Conservation (phyloP, 2,888 invertebrate genomes). For the Euzophera pinguis region DNA sequence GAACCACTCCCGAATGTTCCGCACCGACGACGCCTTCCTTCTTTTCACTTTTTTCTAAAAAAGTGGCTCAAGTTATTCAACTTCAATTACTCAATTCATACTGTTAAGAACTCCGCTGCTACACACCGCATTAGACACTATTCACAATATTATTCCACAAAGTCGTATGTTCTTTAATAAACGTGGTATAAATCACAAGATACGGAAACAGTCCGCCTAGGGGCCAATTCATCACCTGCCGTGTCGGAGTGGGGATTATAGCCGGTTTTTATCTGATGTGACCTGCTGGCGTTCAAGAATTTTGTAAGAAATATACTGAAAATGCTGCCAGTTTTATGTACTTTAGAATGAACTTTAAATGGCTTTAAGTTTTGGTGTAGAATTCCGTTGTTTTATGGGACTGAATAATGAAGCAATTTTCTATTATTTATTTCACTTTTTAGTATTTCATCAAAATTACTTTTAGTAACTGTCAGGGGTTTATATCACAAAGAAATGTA, state of each 20-base stretch:
- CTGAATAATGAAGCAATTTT: too few relatives aligned
- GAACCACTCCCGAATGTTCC: too few relatives aligned
- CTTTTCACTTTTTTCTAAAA: too few relatives aligned
- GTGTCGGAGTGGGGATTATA: conserved; percentile 16
- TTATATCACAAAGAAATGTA: too few relatives aligned
- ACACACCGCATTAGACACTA: background rate
- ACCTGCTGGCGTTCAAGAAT: background rate
- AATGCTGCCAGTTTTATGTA: background rate
- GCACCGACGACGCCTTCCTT: too few relatives aligned
- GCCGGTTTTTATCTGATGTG: conserved; percentile 18
- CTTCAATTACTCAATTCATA: too few relatives aligned
- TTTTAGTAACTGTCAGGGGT: too few relatives aligned
- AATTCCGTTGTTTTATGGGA: too few relatives aligned
- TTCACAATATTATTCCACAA: background rate
- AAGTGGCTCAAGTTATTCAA: too few relatives aligned
- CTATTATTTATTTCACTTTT: too few relatives aligned
- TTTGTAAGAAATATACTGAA: conserved; percentile 2
- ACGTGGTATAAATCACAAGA: conserved; percentile 21
- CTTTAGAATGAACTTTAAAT: background rate
- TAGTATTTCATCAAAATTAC: too few relatives aligned
- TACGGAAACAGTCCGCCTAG: conserved; percentile 17
- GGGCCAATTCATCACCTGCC: conserved; percentile 24
- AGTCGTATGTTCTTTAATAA: conserved; percentile 13
- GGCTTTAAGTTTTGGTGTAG: too few relatives aligned
- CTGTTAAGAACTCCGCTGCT: background rate